Evolutionary conservation across 2,888 invertebrate species (phyloP), one percentile per base, ranked within the genome.

Genomic region (Xanthia togata): DNA sequence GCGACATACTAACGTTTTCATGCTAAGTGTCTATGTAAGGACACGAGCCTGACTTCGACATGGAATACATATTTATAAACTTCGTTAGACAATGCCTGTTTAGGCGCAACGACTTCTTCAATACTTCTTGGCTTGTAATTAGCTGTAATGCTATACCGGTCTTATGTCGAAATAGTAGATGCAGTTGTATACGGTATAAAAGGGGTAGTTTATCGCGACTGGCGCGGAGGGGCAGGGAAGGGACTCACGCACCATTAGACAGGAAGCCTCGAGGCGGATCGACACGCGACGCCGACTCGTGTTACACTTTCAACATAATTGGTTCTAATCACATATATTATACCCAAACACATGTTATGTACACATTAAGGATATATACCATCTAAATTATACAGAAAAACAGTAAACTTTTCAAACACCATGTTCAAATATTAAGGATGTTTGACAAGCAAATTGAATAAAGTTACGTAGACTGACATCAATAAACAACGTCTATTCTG

Each of bases 231-330:
- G 74, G 77, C 75, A 76, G 79, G 70, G 71, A 76, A 91, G 90
- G 88, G 90, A 87, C 90, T 91, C 93, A 95, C 96, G 95, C 95
- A 93, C 95, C 96, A 96, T 96, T 96, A 96, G 95, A 89, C 93
- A 91, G 91, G 90, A 88, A 91, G 91, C 92, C 92, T 92, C 90
- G 91, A 90, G 92, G 92, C 93, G 90, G 89, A 88, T 87, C 92
- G 89, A 92, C 95, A 95, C 94, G 94, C 94, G 94, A 94, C 91
- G 90, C 90, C 91, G 85, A 94, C 95, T 95, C 93, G 93, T 95
- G 95, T 94, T 95, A 95, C 94, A 94, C 95, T 95, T 94, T 94
- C 94, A 94, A 94, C 94, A 91, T 96, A 96, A 96, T 95, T 95
- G 94, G 93, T 93, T 94, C 94, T 95, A 94, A 96, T 95, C 93